phyloP scores from a whole-genome alignment of 2,888 invertebrate species.

The Sphaerophoria rueppellii region DNA sequence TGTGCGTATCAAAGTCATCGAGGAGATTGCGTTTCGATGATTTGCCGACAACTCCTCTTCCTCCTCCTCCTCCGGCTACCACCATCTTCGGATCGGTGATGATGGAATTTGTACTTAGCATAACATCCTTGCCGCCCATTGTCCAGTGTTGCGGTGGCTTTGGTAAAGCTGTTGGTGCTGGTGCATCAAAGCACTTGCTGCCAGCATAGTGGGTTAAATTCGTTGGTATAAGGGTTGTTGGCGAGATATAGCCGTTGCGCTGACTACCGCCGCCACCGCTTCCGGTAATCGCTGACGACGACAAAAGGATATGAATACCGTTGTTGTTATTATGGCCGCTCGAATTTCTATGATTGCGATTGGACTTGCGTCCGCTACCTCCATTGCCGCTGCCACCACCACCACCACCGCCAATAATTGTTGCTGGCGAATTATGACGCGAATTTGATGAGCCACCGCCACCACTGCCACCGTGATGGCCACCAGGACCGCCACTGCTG shows the following conservation, averaged over 20 bases:
- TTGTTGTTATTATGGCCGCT: conserved; percentile 76
- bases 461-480: conserved; percentile 61
- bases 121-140: conserved; percentile 75
- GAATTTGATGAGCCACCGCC: conserved; percentile 75
- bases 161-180: conserved; percentile 89
- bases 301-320: conserved; percentile 73
- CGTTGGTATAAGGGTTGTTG: conserved; percentile 80
- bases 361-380: conserved; percentile 68
- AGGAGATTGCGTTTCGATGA: conserved; percentile 80
- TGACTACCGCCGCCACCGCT: conserved; percentile 52
- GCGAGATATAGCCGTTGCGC: conserved; percentile 76
- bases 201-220: conserved; percentile 85
- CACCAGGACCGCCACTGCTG: conserved; percentile 42
- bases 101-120: conserved; percentile 70
- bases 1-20: conserved; percentile 84
- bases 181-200: conserved; percentile 92
- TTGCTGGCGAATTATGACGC: conserved; percentile 78
- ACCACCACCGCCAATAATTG: conserved; percentile 75
- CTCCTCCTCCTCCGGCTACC: conserved; percentile 76
- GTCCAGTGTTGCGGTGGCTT: conserved; percentile 92
- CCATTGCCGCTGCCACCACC: conserved; percentile 74
- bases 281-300: conserved; percentile 57
- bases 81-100: conserved; percentile 69
- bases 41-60: conserved; percentile 76
- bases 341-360: conserved; percentile 68